These are phyloP conservation scores for Athalia cordata DNA, from an alignment of 2,888 invertebrate species.

Conservation along the genomic window DNA sequence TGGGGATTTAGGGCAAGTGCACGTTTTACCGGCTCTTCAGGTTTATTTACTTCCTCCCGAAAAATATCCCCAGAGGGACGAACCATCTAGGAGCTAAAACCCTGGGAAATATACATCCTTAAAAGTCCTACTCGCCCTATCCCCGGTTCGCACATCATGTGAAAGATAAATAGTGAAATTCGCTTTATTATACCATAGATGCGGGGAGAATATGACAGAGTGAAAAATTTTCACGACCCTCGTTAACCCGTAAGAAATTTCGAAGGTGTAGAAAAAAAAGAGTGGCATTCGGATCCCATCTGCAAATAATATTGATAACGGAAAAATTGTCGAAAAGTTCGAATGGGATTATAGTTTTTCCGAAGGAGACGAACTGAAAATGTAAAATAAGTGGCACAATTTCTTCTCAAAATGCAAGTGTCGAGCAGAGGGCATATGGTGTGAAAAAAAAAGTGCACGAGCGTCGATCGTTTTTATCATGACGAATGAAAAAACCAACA, in stretches of 20 bases:
- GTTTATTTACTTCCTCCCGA: conserved; percentile 23
- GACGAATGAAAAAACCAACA: too few species aligned
- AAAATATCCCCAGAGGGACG: conserved; percentile 2
- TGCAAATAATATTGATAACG: too few species aligned
- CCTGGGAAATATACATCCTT: too few species aligned
- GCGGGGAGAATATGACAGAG: not conserved
- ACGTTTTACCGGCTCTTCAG: not conserved
- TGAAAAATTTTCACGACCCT: not conserved
- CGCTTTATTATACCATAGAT: not conserved
- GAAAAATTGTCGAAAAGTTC: too few species aligned
- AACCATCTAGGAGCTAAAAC: not conserved
- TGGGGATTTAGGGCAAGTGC: conserved; percentile 11
- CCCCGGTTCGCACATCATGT: not conserved
- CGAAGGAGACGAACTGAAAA: too few species aligned
- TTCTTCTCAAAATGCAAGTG: too few species aligned
- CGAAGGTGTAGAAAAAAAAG: not conserved
- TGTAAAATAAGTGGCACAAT: too few species aligned
- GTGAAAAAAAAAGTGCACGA: too few species aligned
- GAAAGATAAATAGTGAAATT: conserved; percentile 35
- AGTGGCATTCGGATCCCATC: not conserved
- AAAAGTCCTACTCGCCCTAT: not conserved
- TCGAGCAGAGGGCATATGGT: too few species aligned
- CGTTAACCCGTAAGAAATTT: not conserved
- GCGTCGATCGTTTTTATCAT: too few species aligned
- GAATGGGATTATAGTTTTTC: too few species aligned